These are phyloP conservation scores for Actinia equina DNA, from an alignment of 64 coral and sea anemone genomes.

Conservation along the genomic window DNA sequence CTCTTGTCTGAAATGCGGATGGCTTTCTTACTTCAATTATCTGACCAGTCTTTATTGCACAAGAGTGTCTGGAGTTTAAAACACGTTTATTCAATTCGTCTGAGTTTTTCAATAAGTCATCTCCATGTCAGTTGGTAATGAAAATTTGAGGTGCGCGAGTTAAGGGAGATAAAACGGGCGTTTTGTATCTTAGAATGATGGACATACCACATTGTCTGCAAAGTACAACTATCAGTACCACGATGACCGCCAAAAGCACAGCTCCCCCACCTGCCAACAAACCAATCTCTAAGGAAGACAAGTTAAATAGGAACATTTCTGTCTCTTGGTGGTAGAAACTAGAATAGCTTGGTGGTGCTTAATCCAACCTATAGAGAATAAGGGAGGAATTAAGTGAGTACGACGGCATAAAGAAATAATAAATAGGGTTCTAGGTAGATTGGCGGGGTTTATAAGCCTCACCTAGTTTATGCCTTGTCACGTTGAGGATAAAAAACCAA, in stretches of 20 bases:
- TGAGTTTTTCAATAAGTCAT: neutral
- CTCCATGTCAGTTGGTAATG: neutral
- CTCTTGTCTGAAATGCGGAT: too few species aligned
- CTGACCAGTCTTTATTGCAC: neutral
- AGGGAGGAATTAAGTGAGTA: neutral
- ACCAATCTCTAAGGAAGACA: slow-evolving; percentile 26
- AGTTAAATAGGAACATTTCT: slow-evolving; percentile 18
- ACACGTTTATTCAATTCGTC: neutral
- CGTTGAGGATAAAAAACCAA: neutral
- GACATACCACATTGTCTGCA: slow-evolving; percentile 25
- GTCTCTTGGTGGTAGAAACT: neutral
- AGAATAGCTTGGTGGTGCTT: neutral
- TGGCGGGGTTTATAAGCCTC: neutral
- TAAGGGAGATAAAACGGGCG: too few species aligned
- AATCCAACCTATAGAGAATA: neutral
- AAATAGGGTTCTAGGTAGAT: neutral
- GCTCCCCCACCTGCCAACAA: slow-evolving; percentile 21
- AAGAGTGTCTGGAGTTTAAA: neutral
- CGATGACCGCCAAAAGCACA: slow-evolving; percentile 17
- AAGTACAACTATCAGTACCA: slow-evolving; percentile 13
- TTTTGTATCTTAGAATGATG: too few species aligned
- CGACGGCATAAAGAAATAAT: neutral
- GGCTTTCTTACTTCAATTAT: neutral
- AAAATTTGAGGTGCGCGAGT: neutral
- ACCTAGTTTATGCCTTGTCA: neutral